These are phyloP conservation scores for Garra rufa DNA, from an alignment of 2,113 vertebrate genomes.

Conservation along the genomic window DNA sequence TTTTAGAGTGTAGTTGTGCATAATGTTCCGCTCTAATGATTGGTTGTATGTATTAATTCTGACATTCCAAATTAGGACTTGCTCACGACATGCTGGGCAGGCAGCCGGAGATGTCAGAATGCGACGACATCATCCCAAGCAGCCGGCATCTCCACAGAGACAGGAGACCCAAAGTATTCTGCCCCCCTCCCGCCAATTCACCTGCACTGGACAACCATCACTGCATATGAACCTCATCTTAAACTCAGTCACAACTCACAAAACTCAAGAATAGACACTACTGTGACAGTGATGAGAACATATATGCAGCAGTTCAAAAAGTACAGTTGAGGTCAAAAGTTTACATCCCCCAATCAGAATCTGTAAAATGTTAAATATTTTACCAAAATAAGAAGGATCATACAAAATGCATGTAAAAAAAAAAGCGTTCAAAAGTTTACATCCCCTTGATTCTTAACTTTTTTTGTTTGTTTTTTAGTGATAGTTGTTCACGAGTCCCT, in stretches of 20 bases:
- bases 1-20: background rate
- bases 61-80: slow-evolving; percentile 13
- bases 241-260: background rate
- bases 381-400: too few species aligned
- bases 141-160: background rate
- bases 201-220: slow-evolving; percentile 5
- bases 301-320: background rate
- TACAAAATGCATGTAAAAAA: too few species aligned
- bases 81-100: slow-evolving; percentile 28
- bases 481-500: too few species aligned
- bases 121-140: slow-evolving; percentile 17
- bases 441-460: too few species aligned
- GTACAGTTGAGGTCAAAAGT: too few species aligned
- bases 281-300: background rate
- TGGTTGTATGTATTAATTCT: background rate
- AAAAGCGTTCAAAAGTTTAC: too few species aligned
- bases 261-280: background rate
- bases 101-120: slow-evolving; percentile 40
- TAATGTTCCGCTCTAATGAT: background rate
- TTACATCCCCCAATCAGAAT: too few species aligned
- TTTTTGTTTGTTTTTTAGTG: too few species aligned
- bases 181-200: background rate
- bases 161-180: background rate
- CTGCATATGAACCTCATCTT: background rate
- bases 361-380: too few species aligned